Evolutionary conservation across 2,797 vertebrate species (phyloP), one percentile per base, ranked within the genome.

Genomic region (Rhabdophis nuchalis): DNA sequence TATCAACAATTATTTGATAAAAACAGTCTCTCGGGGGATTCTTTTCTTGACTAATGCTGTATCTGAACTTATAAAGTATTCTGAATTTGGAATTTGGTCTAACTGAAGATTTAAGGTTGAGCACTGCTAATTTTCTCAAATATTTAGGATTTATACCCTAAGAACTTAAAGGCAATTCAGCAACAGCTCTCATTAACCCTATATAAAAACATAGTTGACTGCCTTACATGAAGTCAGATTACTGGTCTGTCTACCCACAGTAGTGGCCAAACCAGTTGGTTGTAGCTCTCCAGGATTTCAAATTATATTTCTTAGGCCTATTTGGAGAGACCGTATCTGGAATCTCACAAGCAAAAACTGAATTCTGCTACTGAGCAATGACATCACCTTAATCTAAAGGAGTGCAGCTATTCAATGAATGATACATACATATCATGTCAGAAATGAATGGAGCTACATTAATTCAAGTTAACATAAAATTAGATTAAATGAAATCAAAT

Each of bases 1-100:
- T 89, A 88, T 92, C 86, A 88, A 89, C 72, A 88, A 88, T 92
- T 93, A 92, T 88, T 90, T 85, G 57, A 92, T 27, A 90, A 90
- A 90, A 86, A 88, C 58, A 90, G 23, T 72, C 36, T 89, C 89
- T 57, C 8, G 36, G 90, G 68, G 68, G 11, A 90, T 23, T 93
- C 53, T 93, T 88, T 77, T 52, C 85, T 88, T 92, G 93, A 88
- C 36, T 90, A 90, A 93, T 52, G 57, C 56, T 91, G 68, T 3
- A 20, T 46, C 57, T 91, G 72, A 91, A 86, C 29, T 86, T 92
- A 46, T 72, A 58, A 90, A 88, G 50, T 13, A n/a, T 61, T 90
- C 86, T 93, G 61, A 87, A 93, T 93, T 90, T 88, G 56, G 86
- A 52, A 61, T 64, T 86, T 36, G 16, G 29, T 25, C 32, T 85